Evolutionary conservation across 2,888 invertebrate species (phyloP), one percentile per base, ranked within the genome.

Genomic region (Pandemis corylana): DNA sequence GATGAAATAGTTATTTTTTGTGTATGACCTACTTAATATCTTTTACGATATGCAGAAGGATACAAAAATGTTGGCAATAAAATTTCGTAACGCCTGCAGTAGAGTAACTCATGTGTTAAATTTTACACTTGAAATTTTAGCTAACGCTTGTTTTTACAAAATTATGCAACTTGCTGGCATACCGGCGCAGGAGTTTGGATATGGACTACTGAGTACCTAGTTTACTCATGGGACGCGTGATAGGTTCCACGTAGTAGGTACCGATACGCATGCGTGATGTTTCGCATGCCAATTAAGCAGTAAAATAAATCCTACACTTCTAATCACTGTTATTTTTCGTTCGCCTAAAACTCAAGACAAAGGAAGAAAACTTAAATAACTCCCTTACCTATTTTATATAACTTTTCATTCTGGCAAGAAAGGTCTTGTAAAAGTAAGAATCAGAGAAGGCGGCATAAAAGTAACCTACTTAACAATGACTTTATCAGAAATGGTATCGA

Each of bases 91-190:
- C 51, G 13, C 64, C 20, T 59, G 59, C 59, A 59, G 28, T 28
- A 59, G 28, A 56, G 59, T 59, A 65, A 49, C 59, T 46, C 12
- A 46, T 65, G 36, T 56, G 65, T 46, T 56, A 65, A 71, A 71
- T 56, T 71, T 65, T 59, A 65, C 71, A 65, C 51, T 36, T 71
- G 71, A 65, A 65, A 71, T 59, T 59, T 65, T 51, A 12, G 12
- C 49, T 59, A 71, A 59, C 46, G 59, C 59, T 71, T 65, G 56
- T 36, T 65, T 59, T 71, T 65, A 71, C 59, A 59, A 46, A 36
- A 46, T 59, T 36, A 41, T 59, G 65, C 15, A 64, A 71, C 13
- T n/a, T n/a, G 20, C 20, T 20, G 20, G n/a, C 10, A 5, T 36
- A 12, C 44, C 61, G 10, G 56, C 15, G 49, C 53, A 64, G 36